Evolutionary conservation across 1,140 invertebrate genomes (phyloP).

Genomic region (Drosophila pandora): DNA sequence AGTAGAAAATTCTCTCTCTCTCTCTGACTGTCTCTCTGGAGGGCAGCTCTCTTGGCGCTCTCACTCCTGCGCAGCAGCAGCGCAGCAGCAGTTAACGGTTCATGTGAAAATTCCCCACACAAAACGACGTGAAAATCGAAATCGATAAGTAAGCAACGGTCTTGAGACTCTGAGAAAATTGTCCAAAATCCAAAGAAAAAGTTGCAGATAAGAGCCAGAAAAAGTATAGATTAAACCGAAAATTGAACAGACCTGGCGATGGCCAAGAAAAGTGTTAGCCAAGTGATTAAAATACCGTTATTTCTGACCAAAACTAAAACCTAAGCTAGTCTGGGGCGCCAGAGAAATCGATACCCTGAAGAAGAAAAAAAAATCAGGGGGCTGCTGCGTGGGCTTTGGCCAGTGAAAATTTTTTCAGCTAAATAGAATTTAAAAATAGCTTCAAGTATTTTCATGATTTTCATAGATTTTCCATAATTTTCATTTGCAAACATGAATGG

Average conservation of each 20-base stretch:
- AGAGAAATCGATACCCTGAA: slow-evolving; percentile 46
- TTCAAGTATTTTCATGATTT: background rate
- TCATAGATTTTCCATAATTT: background rate
- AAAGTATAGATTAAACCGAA: slow-evolving; percentile 37
- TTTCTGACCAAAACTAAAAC: background rate
- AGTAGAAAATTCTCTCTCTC: slow-evolving; percentile 7
- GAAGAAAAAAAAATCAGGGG: slow-evolving; percentile 17
- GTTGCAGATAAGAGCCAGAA: slow-evolving; percentile 12
- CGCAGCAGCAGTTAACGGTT: slow-evolving; percentile 56
- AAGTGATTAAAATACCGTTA: slow-evolving; percentile 33
- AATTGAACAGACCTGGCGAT: slow-evolving; percentile 32
- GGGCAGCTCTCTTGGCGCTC: slow-evolving; percentile 15
- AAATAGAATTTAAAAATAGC: background rate
- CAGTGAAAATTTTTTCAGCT: slow-evolving; percentile 20
- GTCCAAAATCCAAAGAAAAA: slow-evolving; percentile 32
- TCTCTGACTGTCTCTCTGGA: background rate
- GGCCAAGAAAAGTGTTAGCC: slow-evolving; percentile 81
- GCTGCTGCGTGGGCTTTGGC: slow-evolving; percentile 24
- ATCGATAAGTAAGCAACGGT: slow-evolving; percentile 78
- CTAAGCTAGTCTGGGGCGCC: slow-evolving; percentile 26
- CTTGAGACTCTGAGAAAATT: slow-evolving; percentile 30
- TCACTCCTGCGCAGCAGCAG: slow-evolving; percentile 36
- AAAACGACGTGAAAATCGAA: slow-evolving; percentile 74
- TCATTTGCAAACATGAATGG: slow-evolving; percentile 9
- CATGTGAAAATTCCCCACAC: slow-evolving; percentile 43